These are phyloP conservation scores for Chionis minor DNA, from an alignment of 2,113 vertebrate species.

Conservation along the genomic window DNA sequence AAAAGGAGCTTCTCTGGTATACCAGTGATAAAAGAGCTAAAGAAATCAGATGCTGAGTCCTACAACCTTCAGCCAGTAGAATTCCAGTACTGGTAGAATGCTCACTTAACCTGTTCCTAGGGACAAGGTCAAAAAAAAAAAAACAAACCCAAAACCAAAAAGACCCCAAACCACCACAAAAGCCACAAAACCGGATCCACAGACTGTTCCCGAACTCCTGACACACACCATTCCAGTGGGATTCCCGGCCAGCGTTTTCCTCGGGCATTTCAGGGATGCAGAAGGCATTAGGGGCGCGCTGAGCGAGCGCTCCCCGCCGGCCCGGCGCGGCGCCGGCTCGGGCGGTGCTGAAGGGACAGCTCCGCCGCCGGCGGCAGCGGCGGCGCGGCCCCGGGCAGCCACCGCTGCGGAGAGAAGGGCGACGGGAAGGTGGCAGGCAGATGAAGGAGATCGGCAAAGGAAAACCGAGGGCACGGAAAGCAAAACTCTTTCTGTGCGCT, in stretches of 20 bases:
- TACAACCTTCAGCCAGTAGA: neutral
- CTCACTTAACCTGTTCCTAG: neutral
- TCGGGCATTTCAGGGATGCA: neutral
- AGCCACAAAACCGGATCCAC: neutral
- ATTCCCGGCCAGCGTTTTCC: fast-evolving
- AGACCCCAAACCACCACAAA: too few relatives aligned
- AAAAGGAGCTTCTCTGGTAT: neutral
- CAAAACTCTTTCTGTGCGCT: fast-evolving
- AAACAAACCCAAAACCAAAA: fast-evolving
- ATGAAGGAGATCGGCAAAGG: neutral
- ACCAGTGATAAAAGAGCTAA: neutral
- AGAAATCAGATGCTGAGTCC: neutral
- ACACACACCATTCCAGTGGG: fast-evolving
- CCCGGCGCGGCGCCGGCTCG: neutral
- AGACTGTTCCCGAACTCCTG: neutral
- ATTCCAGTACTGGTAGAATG: neutral
- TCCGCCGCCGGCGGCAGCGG: neutral
- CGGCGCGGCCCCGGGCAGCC: neutral
- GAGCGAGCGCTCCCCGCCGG: neutral
- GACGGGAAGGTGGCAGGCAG: neutral
- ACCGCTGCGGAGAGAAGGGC: neutral
- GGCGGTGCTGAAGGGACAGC: constrained; percentile 56
- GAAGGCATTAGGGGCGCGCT: neutral
- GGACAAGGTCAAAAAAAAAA: neutral
- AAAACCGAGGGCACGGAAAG: neutral